These are phyloP conservation scores for Arvicanthis niloticus DNA, from an alignment of 2,113 vertebrate genomes.

Conservation along the genomic window DNA sequence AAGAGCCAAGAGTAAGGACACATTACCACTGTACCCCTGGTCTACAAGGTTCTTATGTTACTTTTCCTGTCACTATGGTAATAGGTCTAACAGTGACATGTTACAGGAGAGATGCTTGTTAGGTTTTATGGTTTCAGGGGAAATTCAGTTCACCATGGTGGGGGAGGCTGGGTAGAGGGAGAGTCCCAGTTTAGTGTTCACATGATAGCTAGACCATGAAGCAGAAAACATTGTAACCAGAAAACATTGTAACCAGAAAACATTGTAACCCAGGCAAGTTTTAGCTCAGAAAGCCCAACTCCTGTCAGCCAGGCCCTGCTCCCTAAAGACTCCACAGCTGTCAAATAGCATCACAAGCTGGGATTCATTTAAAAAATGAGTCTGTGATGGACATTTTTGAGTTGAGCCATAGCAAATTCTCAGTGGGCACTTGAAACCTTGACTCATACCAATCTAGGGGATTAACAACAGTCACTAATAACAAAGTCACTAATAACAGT, in stretches of 20 bases:
- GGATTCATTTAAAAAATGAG: background rate
- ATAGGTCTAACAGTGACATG: background rate
- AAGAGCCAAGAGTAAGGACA: background rate
- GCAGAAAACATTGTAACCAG: no score
- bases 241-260: no score
- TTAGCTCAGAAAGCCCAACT: background rate
- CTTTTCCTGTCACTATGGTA: background rate
- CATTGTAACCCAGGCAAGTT: background rate
- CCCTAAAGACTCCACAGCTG: background rate
- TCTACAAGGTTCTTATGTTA: background rate
- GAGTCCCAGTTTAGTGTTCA: background rate
- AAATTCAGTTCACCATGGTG: background rate
- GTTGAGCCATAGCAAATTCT: background rate
- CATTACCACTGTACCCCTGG: no score
- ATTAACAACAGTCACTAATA: background rate
- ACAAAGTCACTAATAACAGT: background rate
- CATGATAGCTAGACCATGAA: background rate
- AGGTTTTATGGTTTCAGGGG: background rate
- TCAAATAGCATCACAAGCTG: background rate
- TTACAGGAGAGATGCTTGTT: background rate
- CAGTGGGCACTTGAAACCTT: background rate
- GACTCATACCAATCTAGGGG: background rate
- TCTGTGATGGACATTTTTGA: background rate
- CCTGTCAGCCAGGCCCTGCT: background rate
- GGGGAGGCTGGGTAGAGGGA: background rate